Evolutionary conservation across 2,888 invertebrate genomes (phyloP).

Genomic region (Euphydryas editha): DNA sequence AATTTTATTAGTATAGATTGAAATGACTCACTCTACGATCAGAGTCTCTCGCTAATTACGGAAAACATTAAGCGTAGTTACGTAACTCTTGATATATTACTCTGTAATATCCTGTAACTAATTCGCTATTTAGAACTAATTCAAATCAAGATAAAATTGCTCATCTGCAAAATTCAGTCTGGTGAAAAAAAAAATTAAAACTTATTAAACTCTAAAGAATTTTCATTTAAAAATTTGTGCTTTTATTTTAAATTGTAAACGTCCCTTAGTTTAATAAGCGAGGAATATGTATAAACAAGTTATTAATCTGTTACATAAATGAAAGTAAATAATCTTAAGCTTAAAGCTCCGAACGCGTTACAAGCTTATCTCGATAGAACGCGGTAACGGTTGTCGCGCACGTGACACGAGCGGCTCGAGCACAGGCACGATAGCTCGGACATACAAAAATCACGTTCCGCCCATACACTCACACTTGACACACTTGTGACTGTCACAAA

Average conservation of each 20-base stretch:
- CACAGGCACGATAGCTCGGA: slow-evolving; percentile 10
- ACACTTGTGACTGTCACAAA: slow-evolving; percentile 20
- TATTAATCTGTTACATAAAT: no score
- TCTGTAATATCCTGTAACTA: background rate
- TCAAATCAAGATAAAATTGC: background rate
- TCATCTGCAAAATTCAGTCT: no score
- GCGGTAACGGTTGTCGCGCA: slow-evolving; percentile 1
- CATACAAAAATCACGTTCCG: slow-evolving; percentile 27
- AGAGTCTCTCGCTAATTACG: background rate
- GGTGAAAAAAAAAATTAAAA: no score
- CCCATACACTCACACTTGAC: slow-evolving; percentile 30
- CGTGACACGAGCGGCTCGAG: slow-evolving; percentile 5
- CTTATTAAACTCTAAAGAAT: no score
- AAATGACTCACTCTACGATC: no score
- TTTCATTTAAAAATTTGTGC: no score
- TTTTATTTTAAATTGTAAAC: no score
- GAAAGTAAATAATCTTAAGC: background rate
- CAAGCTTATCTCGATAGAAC: slow-evolving; percentile 11
- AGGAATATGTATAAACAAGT: no score
- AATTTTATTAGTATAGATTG: no score
- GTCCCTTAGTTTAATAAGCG: no score
- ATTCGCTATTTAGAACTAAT: background rate
- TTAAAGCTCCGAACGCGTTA: background rate
- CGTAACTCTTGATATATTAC: background rate
- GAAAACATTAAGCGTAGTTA: slow-evolving; percentile 1